Evolutionary conservation across 2,888 invertebrate genomes (phyloP).

Genomic region (Geophilus truncorum): DNA sequence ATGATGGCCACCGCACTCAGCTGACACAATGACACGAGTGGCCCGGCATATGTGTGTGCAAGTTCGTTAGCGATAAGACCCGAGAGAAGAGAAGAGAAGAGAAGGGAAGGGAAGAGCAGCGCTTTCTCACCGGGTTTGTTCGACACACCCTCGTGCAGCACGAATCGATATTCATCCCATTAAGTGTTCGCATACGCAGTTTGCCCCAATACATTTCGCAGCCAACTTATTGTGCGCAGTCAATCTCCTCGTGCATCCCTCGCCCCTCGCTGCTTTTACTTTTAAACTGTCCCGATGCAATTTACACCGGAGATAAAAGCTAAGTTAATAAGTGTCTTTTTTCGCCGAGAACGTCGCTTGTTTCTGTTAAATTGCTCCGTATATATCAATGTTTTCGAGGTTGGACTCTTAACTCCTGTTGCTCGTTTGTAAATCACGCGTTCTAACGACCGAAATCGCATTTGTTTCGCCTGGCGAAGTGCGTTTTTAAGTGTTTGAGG

Average conservation of each 20-base stretch:
- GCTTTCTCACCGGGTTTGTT: background rate
- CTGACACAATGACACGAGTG: conserved; percentile 13
- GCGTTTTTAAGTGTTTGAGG: too few species aligned
- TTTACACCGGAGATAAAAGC: too few species aligned
- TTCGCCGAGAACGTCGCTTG: too few species aligned
- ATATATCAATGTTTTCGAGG: too few species aligned
- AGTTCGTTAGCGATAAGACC: conserved; percentile 24
- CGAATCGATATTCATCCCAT: conserved; percentile 22
- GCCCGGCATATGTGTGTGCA: conserved; percentile 5
- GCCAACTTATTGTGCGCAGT: conserved; percentile 16
- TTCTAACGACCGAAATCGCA: too few species aligned
- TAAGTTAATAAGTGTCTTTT: too few species aligned
- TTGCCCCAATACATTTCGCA: conserved; percentile 17
- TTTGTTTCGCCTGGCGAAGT: too few species aligned
- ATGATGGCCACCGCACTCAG: conserved; percentile 4
- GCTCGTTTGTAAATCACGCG: too few species aligned
- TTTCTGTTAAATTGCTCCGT: too few species aligned
- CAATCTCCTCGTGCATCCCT: background rate
- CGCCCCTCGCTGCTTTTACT: background rate
- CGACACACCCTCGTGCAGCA: background rate
- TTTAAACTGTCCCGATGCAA: background rate
- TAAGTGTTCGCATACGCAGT: conserved; percentile 13
- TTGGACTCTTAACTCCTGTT: too few species aligned
- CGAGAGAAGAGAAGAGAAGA: background rate
- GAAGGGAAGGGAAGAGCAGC: too few species aligned